A percentile compares a stretch with the other conserved stretches of the same genome.
These are phyloP conservation scores for Homarus americanus DNA, from an alignment of 1,140 invertebrate species.

Conservation along the genomic window DNA sequence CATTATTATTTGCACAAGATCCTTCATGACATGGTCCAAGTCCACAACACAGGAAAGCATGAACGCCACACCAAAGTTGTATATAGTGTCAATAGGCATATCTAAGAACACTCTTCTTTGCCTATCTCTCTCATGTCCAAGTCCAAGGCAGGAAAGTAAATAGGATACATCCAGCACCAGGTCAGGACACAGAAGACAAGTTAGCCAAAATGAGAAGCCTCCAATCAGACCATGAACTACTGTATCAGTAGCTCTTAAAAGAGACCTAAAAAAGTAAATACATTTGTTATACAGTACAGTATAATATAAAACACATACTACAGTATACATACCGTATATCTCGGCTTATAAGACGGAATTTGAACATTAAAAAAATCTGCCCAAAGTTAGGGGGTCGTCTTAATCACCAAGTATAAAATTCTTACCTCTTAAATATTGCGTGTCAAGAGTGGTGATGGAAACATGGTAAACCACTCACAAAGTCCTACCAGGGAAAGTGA, in stretches of 20 bases:
- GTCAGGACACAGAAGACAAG: constrained; percentile 29
- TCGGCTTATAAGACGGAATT: too few species aligned
- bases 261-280: constrained; percentile 37
- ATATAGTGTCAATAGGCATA: neutral
- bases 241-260: constrained; percentile 55
- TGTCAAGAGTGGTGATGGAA: too few species aligned
- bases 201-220: constrained; percentile 29
- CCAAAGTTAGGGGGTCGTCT: too few species aligned
- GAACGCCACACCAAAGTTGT: constrained; percentile 51
- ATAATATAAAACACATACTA: too few species aligned
- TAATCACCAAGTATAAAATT: too few species aligned
- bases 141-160: neutral
- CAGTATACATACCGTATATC: too few species aligned
- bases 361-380: too few species aligned
- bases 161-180: constrained; percentile 1
- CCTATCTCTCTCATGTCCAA: neutral
- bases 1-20: constrained; percentile 14
- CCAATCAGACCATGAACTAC: constrained; percentile 58
- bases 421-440: too few species aligned
- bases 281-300: too few species aligned
- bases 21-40: constrained; percentile 41
- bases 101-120: neutral
- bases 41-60: constrained; percentile 30
- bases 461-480: too few species aligned
- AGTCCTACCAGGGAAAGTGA: too few species aligned